A percentile compares a stretch with the other conserved stretches of the same genome.
Evolutionary conservation across 2,888 invertebrate genomes (phyloP).

Genomic region (Morpho helenor): DNA sequence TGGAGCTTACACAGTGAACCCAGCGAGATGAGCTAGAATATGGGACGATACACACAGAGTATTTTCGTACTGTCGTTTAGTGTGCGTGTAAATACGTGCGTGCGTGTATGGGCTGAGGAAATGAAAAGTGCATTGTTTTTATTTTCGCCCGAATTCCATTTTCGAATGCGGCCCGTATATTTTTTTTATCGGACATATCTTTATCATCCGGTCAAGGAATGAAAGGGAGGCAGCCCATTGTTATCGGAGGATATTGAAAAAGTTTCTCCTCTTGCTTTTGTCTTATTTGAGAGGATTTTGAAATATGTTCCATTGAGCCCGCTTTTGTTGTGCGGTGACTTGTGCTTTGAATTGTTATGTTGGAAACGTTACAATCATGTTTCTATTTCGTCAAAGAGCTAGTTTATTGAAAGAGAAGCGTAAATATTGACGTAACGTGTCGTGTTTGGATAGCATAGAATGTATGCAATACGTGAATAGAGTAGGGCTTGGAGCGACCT

Average conservation of each 20-base stretch:
- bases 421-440: conserved; percentile 58
- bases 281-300: conserved; percentile 57
- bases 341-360: conserved; percentile 23
- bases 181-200: conserved; percentile 34
- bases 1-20: conserved; percentile 37
- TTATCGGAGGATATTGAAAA: conserved; percentile 64
- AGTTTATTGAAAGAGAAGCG: conserved; percentile 49
- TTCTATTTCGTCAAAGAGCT: conserved; percentile 22
- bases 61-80: conserved; percentile 66
- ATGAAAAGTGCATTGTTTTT: conserved; percentile 64
- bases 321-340: conserved; percentile 50
- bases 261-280: conserved; percentile 56
- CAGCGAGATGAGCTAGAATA: conserved; percentile 66
- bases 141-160: conserved; percentile 29
- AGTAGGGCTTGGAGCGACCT: conserved; percentile 39
- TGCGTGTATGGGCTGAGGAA: conserved; percentile 40
- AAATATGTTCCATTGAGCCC: conserved; percentile 50
- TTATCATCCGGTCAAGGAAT: conserved; percentile 32
- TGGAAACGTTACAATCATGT: conserved; percentile 15
- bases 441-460: conserved; percentile 49
- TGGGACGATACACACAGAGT: conserved; percentile 68
- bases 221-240: conserved; percentile 44
- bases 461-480: conserved; percentile 32
- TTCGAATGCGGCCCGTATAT: conserved; percentile 18
- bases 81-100: conserved; percentile 52